phyloP scores from a whole-genome alignment of 2,113 vertebrate genomes.

The Struthio camelus region DNA sequence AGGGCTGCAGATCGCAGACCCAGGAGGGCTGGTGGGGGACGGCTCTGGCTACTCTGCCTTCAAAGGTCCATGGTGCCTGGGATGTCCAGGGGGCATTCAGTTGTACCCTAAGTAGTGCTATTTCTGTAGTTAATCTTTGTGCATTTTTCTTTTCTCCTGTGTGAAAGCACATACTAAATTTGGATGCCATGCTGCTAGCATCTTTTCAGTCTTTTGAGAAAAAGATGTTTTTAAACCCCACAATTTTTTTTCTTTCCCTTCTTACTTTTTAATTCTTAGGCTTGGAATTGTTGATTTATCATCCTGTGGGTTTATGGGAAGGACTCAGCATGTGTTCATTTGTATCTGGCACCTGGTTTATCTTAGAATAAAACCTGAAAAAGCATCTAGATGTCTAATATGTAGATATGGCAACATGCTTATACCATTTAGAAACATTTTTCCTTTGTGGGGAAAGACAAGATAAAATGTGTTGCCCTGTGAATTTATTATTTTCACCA shows the following conservation, averaged over 20 bases:
- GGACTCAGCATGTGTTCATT: background rate
- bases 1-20: background rate
- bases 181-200: constrained; percentile 5
- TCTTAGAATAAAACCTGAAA: background rate
- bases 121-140: constrained; percentile 5
- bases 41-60: background rate
- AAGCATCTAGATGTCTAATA: background rate
- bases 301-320: background rate
- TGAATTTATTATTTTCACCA: too few species aligned
- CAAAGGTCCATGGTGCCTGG: background rate
- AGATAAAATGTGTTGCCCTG: background rate
- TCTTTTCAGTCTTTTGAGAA: constrained; percentile 4
- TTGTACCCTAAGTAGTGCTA: background rate
- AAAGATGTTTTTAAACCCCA: background rate
- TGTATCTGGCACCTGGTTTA: background rate
- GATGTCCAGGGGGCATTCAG: background rate
- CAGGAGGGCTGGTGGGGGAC: background rate
- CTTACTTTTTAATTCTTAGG: background rate
- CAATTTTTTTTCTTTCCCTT: background rate
- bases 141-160: constrained; percentile 7
- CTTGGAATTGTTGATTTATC: background rate
- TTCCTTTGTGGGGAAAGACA: background rate
- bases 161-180: constrained; percentile 6
- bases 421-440: background rate
- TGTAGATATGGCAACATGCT: background rate